Percentiles rank a stretch among this genome's conserved stretches.
Evolutionary conservation across 2,113 vertebrate species (phyloP).

Genomic region (Otolemur garnettii): DNA sequence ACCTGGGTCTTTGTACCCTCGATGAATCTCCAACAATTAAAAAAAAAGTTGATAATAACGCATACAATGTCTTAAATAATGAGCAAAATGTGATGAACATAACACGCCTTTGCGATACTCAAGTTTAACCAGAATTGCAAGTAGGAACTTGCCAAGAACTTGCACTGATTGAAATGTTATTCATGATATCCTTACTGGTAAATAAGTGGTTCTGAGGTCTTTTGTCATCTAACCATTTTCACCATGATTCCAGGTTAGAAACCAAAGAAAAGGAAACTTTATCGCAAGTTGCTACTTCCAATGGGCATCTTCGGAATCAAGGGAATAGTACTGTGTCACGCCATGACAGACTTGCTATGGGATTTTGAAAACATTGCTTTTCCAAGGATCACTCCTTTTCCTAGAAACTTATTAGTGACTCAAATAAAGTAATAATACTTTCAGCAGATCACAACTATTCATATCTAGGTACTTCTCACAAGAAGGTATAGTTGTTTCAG

Average conservation of each 20-base stretch:
- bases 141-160: slow-evolving; percentile 84
- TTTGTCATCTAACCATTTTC: slow-evolving; percentile 44
- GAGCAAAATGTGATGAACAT: slow-evolving; percentile 83
- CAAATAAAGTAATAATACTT: slow-evolving; percentile 46
- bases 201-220: slow-evolving; percentile 70
- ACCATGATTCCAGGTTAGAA: slow-evolving; percentile 28
- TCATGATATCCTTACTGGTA: slow-evolving; percentile 70
- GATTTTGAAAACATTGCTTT: slow-evolving; percentile 37
- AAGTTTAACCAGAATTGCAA: slow-evolving; percentile 82
- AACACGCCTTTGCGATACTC: slow-evolving; percentile 80
- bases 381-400: neutral
- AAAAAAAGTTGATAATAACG: slow-evolving; percentile 13
- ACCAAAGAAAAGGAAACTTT: neutral
- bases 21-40: neutral
- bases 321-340: neutral
- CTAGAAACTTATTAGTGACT: slow-evolving; percentile 7
- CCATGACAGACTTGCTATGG: neutral
- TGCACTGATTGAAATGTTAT: slow-evolving; percentile 83
- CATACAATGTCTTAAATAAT: slow-evolving; percentile 66
- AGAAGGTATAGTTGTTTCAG: neutral
- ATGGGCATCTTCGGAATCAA: slow-evolving; percentile 4
- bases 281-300: slow-evolving; percentile 15
- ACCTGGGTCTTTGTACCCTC: too few species aligned
- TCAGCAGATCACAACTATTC: neutral
- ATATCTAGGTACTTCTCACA: slow-evolving; percentile 37